phyloP scores from a whole-genome alignment of 2,797 vertebrate genomes.

The Coregonus suidteri region DNA sequence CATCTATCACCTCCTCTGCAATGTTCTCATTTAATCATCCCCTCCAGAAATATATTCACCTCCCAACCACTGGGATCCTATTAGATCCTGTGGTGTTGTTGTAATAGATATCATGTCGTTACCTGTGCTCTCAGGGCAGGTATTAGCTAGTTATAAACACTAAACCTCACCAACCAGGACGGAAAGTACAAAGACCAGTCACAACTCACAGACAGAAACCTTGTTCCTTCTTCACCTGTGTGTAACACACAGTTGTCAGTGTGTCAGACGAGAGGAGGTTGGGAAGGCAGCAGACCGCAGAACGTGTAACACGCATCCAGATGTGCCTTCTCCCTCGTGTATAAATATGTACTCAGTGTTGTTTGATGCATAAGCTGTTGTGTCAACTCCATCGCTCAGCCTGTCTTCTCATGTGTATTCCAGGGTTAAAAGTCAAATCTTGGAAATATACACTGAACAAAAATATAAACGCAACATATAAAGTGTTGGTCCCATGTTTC shows the following conservation, averaged over 20 bases:
- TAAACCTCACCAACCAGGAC: slow-evolving; percentile 35
- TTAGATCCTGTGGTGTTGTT: slow-evolving; percentile 69
- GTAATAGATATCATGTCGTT: slow-evolving; percentile 67
- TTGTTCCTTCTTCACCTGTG: neutral
- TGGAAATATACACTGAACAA: neutral
- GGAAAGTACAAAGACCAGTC: neutral
- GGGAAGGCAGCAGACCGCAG: neutral
- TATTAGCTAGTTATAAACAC: slow-evolving; percentile 39
- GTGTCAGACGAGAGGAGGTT: neutral
- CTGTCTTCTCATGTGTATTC: slow-evolving; percentile 17
- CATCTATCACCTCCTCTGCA: slow-evolving; percentile 82
- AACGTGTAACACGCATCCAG: slow-evolving; percentile 30
- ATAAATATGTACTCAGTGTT: neutral
- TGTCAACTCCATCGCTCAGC: slow-evolving; percentile 22
- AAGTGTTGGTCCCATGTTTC: no score
- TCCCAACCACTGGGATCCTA: slow-evolving; percentile 68
- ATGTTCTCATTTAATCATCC: slow-evolving; percentile 83
- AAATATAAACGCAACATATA: no score
- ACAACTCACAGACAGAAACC: neutral
- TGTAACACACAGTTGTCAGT: neutral
- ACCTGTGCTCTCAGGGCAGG: slow-evolving; percentile 57
- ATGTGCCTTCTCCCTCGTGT: slow-evolving; percentile 24
- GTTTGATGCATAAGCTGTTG: slow-evolving; percentile 17
- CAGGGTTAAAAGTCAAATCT: slow-evolving; percentile 39
- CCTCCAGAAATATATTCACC: slow-evolving; percentile 79